A percentile compares a stretch with the other conserved stretches of the same genome.
Conservation (phyloP, 2,113 vertebrate species). For the Hirundichthys speculiger region DNA sequence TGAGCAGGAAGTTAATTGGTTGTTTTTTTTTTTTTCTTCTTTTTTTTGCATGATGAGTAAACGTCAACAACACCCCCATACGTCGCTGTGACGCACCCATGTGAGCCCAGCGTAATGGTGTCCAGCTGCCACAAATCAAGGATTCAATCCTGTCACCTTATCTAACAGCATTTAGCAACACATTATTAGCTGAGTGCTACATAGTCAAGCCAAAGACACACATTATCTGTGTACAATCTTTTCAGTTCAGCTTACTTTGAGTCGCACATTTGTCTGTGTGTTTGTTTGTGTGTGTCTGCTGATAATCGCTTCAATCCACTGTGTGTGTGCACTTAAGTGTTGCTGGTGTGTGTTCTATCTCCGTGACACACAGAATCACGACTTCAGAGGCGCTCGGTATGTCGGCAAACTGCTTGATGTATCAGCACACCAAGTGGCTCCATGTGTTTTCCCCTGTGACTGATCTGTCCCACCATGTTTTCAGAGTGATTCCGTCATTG, state of each 20-base stretch:
- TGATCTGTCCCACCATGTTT: not conserved
- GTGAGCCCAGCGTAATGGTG: no score
- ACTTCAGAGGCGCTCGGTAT: slow-evolving; percentile 4
- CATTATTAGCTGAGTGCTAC: not conserved
- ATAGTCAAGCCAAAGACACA: not conserved
- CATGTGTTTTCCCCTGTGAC: slow-evolving; percentile 2
- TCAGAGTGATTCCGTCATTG: not conserved
- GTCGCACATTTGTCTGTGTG: not conserved
- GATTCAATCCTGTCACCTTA: not conserved
- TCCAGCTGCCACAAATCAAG: not conserved
- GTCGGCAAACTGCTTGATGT: not conserved
- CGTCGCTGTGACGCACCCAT: no score
- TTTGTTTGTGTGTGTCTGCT: slow-evolving; percentile 1
- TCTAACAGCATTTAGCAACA: not conserved
- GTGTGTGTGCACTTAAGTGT: not conserved
- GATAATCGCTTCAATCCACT: not conserved
- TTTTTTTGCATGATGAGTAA: no score
- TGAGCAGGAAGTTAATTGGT: no score
- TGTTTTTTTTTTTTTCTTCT: no score
- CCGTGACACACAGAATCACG: not conserved
- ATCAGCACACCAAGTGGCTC: slow-evolving; percentile 3
- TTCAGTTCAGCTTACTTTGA: not conserved
- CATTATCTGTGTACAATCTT: not conserved
- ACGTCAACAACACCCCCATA: no score
- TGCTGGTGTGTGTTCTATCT: not conserved